Conservation (phyloP, 2,888 invertebrate genomes). For the Euplexia lucipara region DNA sequence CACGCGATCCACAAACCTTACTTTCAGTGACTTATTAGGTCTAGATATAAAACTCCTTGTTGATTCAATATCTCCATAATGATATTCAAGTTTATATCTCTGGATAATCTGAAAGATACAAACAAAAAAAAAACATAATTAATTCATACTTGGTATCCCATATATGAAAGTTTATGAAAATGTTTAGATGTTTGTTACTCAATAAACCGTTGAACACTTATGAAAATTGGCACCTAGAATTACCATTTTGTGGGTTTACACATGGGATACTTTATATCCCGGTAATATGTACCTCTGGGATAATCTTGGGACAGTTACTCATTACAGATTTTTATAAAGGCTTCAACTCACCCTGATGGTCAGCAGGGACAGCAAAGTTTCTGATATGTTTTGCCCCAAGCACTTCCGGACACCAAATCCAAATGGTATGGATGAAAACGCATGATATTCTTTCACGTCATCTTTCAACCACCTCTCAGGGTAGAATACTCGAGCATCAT, state of each 20-base stretch:
- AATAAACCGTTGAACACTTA: no score
- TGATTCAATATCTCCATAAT: constrained; percentile 92
- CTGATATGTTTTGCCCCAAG: constrained; percentile 91
- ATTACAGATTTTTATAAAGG: background rate
- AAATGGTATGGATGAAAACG: constrained; percentile 92
- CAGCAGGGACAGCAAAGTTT: constrained; percentile 90
- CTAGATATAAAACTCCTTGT: constrained; percentile 91
- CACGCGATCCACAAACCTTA: constrained; percentile 92
- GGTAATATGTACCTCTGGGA: no score
- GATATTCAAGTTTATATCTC: constrained; percentile 92
- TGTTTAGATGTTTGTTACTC: no score
- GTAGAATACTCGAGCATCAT: constrained; percentile 91
- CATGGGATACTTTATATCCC: no score
- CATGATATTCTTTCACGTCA: constrained; percentile 83
- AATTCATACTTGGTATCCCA: no score
- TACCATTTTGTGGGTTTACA: no score
- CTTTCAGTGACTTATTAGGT: constrained; percentile 91
- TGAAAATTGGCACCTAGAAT: no score
- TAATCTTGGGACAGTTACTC: no score
- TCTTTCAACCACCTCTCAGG: constrained; percentile 92
- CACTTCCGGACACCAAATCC: constrained; percentile 92
- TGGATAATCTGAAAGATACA: constrained; percentile 89
- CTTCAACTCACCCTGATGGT: constrained; percentile 88
- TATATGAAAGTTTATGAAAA: no score
- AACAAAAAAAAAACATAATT: background rate